Percentiles rank a stretch among this genome's conserved stretches.
Evolutionary conservation across 1,140 invertebrate species (phyloP).

Genomic region (Papilio aristodemus): DNA sequence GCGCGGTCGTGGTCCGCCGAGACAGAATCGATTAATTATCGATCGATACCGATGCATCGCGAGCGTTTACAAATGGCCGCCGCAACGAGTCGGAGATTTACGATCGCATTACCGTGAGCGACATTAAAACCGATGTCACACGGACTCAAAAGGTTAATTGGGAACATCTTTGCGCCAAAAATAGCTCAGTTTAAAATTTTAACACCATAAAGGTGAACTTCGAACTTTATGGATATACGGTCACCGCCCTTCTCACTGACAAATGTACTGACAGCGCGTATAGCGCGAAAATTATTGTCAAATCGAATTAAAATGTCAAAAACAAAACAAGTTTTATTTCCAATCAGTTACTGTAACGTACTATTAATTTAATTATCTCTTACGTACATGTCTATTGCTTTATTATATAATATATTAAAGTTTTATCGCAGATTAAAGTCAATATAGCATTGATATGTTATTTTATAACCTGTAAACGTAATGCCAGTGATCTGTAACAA

Average conservation of each 20-base stretch:
- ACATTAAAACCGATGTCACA: constrained; percentile 53
- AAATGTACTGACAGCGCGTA: constrained; percentile 15
- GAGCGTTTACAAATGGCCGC: constrained; percentile 28
- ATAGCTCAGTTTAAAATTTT: constrained; percentile 37
- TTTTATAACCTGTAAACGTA: constrained; percentile 8
- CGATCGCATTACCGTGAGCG: constrained; percentile 48
- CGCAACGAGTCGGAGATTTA: constrained; percentile 56
- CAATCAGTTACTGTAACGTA: neutral
- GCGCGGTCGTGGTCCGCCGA: constrained; percentile 17
- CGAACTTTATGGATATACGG: constrained; percentile 6
- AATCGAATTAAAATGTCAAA: neutral
- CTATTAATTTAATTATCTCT: neutral
- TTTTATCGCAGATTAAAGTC: neutral
- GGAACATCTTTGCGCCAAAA: constrained; percentile 50
- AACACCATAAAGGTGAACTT: constrained; percentile 10
- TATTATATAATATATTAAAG: neutral
- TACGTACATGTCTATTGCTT: neutral
- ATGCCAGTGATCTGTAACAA: constrained; percentile 3
- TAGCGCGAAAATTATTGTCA: constrained; percentile 13
- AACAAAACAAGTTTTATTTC: neutral
- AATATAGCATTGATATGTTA: neutral
- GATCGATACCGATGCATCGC: constrained; percentile 49
- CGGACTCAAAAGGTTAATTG: constrained; percentile 63
- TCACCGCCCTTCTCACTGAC: neutral
- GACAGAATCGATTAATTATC: constrained; percentile 47